These are phyloP conservation scores for Potorous gilbertii DNA, from an alignment of 2,797 vertebrate species.

Conservation along the genomic window DNA sequence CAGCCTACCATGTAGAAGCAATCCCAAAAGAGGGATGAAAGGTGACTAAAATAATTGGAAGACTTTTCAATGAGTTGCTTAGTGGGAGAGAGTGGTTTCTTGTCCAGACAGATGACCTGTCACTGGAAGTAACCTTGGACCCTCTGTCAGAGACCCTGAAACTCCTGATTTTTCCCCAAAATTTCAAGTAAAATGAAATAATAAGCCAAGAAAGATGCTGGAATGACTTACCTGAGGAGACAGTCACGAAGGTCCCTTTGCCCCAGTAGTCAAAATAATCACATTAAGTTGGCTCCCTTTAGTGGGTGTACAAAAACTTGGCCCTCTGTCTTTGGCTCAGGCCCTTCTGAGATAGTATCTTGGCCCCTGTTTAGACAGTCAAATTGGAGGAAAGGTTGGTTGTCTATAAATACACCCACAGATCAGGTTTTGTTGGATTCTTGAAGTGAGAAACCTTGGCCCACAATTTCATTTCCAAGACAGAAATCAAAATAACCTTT, in stretches of 20 bases:
- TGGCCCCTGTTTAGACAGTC: not conserved
- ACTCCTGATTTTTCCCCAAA: not conserved
- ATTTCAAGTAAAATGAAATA: not conserved
- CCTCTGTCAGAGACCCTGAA: not conserved
- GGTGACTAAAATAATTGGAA: not conserved
- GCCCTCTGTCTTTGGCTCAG: not conserved
- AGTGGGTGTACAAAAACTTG: constrained; percentile 60
- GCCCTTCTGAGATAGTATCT: not conserved
- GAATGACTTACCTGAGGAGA: constrained; percentile 81
- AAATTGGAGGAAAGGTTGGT: not conserved
- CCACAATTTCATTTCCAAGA: not conserved
- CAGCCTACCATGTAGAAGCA: not conserved
- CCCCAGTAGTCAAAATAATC: constrained; percentile 81
- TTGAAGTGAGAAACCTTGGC: not conserved
- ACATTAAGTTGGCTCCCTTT: not conserved
- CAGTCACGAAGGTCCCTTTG: constrained; percentile 80
- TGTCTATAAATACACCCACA: not conserved
- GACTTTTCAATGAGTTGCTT: too few species aligned
- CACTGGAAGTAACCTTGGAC: rapidly evolving
- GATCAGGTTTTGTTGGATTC: not conserved
- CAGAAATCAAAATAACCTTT: not conserved
- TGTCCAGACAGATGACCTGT: rapidly evolving
- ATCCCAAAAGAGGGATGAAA: not conserved
- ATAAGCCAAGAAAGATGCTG: not conserved
- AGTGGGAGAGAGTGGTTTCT: rapidly evolving